These are phyloP conservation scores for Cyphomyrus plagiostoma DNA, from an alignment of 2,113 vertebrate genomes.

Conservation along the genomic window DNA sequence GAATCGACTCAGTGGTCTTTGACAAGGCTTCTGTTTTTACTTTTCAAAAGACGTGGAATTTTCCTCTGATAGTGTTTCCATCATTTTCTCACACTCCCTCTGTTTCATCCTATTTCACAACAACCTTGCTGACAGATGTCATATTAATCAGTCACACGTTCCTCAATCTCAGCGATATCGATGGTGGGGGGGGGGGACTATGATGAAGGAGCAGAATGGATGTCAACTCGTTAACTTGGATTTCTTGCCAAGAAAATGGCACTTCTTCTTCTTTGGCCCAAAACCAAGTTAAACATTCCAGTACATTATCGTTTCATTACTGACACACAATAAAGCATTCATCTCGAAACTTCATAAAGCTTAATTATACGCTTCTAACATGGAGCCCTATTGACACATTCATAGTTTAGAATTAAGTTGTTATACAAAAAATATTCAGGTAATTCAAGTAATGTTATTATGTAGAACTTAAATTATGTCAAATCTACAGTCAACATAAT, in stretches of 20 bases:
- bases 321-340: conserved; percentile 43
- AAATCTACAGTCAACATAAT: background rate
- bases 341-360: conserved; percentile 29
- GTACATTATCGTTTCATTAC: conserved; percentile 37
- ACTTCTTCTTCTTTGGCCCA: conserved; percentile 49
- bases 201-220: conserved; percentile 55
- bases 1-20: conserved; percentile 40
- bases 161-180: conserved; percentile 48
- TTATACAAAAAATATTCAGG: background rate
- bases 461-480: background rate
- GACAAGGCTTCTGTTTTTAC: conserved; percentile 28
- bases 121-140: conserved; percentile 53
- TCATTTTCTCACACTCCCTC: conserved; percentile 38
- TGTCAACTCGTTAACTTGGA: conserved; percentile 51
- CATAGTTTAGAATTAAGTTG: background rate
- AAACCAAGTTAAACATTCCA: conserved; percentile 46
- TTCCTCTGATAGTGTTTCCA: conserved; percentile 41
- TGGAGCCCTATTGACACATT: conserved; percentile 23
- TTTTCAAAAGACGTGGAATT: conserved; percentile 41
- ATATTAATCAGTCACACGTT: conserved; percentile 54
- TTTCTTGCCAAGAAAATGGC: conserved; percentile 53
- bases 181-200: conserved; percentile 40
- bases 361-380: conserved; percentile 27
- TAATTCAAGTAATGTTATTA: background rate
- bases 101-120: conserved; percentile 47